These are phyloP conservation scores for Polypterus senegalus DNA, from an alignment of 2,113 vertebrate genomes.

Conservation along the genomic window DNA sequence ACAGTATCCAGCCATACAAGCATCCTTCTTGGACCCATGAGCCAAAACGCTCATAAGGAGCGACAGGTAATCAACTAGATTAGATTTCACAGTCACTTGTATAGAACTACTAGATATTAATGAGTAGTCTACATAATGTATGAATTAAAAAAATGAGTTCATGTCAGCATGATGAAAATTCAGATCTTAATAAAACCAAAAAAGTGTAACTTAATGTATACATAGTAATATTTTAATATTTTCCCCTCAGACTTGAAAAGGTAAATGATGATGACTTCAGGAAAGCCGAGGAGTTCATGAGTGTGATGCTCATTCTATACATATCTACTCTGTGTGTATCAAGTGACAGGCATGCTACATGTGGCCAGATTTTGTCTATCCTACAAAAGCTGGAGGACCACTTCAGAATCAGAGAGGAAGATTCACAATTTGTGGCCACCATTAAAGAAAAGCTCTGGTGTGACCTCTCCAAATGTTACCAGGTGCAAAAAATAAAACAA, in stretches of 20 bases:
- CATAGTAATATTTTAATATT: not conserved
- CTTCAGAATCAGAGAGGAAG: not conserved
- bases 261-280: constrained; percentile 5
- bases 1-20: too few species aligned
- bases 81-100: too few species aligned
- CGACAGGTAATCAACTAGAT: too few species aligned
- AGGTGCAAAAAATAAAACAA: not conserved
- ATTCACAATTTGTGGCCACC: not conserved
- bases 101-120: too few species aligned
- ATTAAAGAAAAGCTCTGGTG: constrained; percentile 6
- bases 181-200: too few species aligned
- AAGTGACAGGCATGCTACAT: constrained; percentile 8
- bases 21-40: too few species aligned
- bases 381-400: constrained; percentile 7
- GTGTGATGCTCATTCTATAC: constrained; percentile 8
- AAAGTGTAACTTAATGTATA: too few species aligned
- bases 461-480: constrained; percentile 6
- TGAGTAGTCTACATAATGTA: too few species aligned
- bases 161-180: too few species aligned
- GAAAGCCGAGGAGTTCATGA: constrained; percentile 11
- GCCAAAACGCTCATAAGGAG: too few species aligned
- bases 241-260: constrained; percentile 4
- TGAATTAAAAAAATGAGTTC: not conserved
- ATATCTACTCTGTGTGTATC: constrained; percentile 13
- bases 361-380: constrained; percentile 9